Base-by-base conservation (phyloP, 2,888 invertebrate genomes). In the Ophion slaviceki region DNA sequence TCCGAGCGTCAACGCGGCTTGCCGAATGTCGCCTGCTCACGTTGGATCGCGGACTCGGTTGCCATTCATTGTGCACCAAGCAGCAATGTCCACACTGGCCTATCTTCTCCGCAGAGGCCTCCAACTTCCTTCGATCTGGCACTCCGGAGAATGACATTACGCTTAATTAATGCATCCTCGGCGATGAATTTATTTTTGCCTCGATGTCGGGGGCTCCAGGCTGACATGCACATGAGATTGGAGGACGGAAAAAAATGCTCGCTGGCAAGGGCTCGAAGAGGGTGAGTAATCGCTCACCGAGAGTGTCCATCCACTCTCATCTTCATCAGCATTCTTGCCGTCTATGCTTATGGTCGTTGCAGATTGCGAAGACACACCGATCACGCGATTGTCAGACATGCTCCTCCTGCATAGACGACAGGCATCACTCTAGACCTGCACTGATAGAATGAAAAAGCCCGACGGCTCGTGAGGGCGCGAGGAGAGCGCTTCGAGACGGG, bases 351-450 rank as follows among this genome's bases (percentile, higher is more conserved):
- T 84, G 62, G 66, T 79, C 74, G 61, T 61, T 68, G 20, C 6
- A 28, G 20, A 8, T 14, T 80, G 67, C 66, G 75, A 82, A 67
- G 77, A 80, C 80, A 84, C 81, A 72, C 76, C 80, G 77, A 74
- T 87, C 87, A 84, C 68, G 79, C 77, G 68, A 81, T 78, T 40
- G 17, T 17, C 17, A 75, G 66, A 64, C 74, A 53, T 8, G 28
- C 64, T 80, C 57, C 14, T 2, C 53, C 62, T 59, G n/a, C 72
- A 71, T 17, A 67, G 53, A 53, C 53, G 77, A 78, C 77, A 62
- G 32, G 70, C 62, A 61, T 71, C 28, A 11, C 68, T 40, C 67
- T 62, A 61, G 28, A 61, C 66, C 72, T 85, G 53, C 77, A 62
- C 68, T 74, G 36, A 61, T 71, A 74, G 77, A 81, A 77, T 68